Evolutionary conservation across 2,888 invertebrate species (phyloP).

Genomic region (Drosophila anceps): DNA sequence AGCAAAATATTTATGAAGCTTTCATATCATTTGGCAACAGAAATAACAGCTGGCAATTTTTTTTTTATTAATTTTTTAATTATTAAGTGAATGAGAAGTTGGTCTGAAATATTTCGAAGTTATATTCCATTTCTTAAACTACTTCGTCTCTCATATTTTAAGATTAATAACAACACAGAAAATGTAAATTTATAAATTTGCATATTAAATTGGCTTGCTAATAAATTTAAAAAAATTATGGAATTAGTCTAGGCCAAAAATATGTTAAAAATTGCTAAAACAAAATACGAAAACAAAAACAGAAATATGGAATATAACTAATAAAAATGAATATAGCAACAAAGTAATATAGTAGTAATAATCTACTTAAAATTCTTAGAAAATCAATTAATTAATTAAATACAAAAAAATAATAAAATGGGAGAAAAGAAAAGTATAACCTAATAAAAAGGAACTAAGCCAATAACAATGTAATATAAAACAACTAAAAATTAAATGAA

Average conservation of each 20-base stretch:
- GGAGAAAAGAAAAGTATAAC: too few species aligned
- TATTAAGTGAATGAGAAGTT: too few species aligned
- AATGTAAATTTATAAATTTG: background rate
- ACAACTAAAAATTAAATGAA: too few species aligned
- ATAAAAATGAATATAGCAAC: too few species aligned
- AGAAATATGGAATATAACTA: background rate
- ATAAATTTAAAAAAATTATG: conserved; percentile 1
- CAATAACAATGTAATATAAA: too few species aligned
- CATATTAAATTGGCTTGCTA: conserved; percentile 10
- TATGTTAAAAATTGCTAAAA: background rate
- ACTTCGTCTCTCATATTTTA: background rate
- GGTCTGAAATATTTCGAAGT: background rate
- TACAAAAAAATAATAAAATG: too few species aligned
- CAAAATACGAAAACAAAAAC: background rate
- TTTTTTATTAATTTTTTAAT: background rate
- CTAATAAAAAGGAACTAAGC: too few species aligned
- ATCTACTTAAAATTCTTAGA: too few species aligned
- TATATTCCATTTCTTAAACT: background rate
- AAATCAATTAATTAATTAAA: too few species aligned
- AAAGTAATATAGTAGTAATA: too few species aligned
- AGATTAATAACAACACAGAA: background rate
- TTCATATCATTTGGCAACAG: background rate
- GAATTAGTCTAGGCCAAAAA: conserved; percentile 2
- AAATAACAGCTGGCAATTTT: too few species aligned
- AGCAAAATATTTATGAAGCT: background rate